A percentile compares a stretch with the other conserved stretches of the same genome.
Conservation (phyloP, 1,140 invertebrate species). For the Bursaphelenchus mucronatus region DNA sequence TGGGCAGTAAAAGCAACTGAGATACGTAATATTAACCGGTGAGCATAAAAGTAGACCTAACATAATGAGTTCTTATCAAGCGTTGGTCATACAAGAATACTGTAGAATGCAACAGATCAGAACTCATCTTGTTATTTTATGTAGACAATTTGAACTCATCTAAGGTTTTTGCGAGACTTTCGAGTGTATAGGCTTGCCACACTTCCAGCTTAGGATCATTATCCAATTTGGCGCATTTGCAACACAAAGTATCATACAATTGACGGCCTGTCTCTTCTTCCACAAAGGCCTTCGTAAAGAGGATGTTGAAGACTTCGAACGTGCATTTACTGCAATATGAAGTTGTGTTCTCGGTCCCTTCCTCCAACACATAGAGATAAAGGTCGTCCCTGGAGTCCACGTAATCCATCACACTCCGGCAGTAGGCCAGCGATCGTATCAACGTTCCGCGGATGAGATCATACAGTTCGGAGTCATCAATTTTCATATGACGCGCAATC, state of each 20-base stretch:
- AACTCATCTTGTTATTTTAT: too few relatives aligned
- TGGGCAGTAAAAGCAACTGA: too few relatives aligned
- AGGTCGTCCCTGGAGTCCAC: constrained; percentile 74
- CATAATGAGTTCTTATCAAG: too few relatives aligned
- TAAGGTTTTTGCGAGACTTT: background rate
- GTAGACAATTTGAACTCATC: background rate
- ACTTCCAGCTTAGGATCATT: background rate
- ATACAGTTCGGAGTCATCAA: constrained; percentile 81
- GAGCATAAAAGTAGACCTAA: too few relatives aligned
- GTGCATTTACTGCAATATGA: constrained; percentile 97
- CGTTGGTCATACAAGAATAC: too few relatives aligned
- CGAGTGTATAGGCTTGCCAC: background rate
- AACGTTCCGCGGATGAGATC: constrained; percentile 78
- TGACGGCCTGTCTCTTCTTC: constrained; percentile 1
- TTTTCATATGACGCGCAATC: constrained; percentile 87
- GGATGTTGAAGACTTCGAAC: constrained; percentile 86
- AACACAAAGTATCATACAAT: constrained; percentile 4
- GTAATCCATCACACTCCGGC: constrained; percentile 77
- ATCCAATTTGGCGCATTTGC: background rate
- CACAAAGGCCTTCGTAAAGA: constrained; percentile 73
- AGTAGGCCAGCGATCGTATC: constrained; percentile 68
- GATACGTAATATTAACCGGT: too few relatives aligned
- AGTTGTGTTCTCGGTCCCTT: constrained; percentile 85
- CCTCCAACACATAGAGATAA: constrained; percentile 82
- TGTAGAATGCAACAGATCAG: too few relatives aligned